A percentile compares a stretch with the other conserved stretches of the same genome.
Evolutionary conservation across 2,888 invertebrate species (phyloP).

Genomic region (Limnephilus marmoratus): DNA sequence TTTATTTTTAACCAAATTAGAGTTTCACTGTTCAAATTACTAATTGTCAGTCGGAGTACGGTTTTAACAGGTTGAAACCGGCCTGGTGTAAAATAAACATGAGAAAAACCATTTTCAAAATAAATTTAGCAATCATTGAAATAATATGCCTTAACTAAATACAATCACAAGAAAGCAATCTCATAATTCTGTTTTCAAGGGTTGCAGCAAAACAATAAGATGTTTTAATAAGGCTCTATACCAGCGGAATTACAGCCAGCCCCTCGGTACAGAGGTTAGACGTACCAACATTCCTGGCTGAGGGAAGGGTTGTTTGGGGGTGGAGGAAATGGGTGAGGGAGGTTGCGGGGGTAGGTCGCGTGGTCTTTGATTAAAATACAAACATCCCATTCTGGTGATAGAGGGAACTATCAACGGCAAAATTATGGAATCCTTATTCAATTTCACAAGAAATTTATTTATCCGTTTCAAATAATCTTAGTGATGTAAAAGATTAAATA

Average conservation of each 20-base stretch:
- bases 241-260: not conserved
- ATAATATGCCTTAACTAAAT: not conserved
- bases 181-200: not conserved
- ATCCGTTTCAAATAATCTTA: not conserved
- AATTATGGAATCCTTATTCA: not conserved
- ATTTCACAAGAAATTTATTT: too few relatives aligned
- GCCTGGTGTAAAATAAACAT: not conserved
- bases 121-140: not conserved
- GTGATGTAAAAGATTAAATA: not conserved
- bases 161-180: not conserved
- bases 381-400: not conserved
- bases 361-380: slow-evolving; percentile 18
- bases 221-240: not conserved
- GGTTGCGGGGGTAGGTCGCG: not conserved
- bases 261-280: not conserved
- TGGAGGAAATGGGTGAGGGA: too few relatives aligned
- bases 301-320: not conserved
- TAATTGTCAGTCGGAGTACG: too few relatives aligned
- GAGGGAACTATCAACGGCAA: not conserved
- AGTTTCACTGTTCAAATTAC: not conserved
- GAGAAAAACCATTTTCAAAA: not conserved
- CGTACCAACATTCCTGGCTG: not conserved
- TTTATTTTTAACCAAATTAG: too few relatives aligned
- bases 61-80: too few relatives aligned
- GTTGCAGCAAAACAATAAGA: not conserved